Base-by-base conservation (phyloP, 2,888 invertebrate species). In the Zaprionus bogoriensis region DNA sequence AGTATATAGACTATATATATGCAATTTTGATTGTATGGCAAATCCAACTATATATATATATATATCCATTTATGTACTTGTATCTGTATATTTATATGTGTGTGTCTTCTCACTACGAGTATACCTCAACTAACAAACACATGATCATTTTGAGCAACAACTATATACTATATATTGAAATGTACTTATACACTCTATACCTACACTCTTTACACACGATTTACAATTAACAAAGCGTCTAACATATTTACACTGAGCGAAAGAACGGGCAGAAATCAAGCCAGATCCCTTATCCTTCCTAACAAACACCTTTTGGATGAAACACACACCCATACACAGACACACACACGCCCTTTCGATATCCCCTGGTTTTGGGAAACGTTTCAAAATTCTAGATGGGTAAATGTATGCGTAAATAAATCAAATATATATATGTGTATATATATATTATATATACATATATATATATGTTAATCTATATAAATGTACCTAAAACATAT, bases 61-160 rank as follows among this genome's bases (percentile, higher is more conserved):
- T 78, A 87, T 89, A 88, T 89, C 87, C 89, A 88, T 89, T 90
- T 36, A 36, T 36, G 53, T 57, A 47, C 48, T 38, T 54, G 53
- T 45, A 52, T 48, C 77, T 81, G 69, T 81, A 86, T 86, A 79
- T 84, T 74, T 80, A 81, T 89, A 87, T 90, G 89, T 91, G 89
- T 91, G 89, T 91, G 91, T 91, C 91, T 91, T 61, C 82, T 80
- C 89, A 90, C 88, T 90, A 92, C 92, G 92, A 92, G 92, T 93
- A 93, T 93, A 93, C 91, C 92, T 91, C 91, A 92, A 90, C 74
- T 67, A 17, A 36, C 53, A 71, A 67, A 72, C 60, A 69, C 76
- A 82, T 82, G 80, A 80, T 82, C 72, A 78, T 78, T 87, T 86
- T 78, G 75, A 73, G 75, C 74, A 74, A 76, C 72, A 36, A 36